phyloP scores from a whole-genome alignment of 2,888 invertebrate species.

The Diaperis boleti region DNA sequence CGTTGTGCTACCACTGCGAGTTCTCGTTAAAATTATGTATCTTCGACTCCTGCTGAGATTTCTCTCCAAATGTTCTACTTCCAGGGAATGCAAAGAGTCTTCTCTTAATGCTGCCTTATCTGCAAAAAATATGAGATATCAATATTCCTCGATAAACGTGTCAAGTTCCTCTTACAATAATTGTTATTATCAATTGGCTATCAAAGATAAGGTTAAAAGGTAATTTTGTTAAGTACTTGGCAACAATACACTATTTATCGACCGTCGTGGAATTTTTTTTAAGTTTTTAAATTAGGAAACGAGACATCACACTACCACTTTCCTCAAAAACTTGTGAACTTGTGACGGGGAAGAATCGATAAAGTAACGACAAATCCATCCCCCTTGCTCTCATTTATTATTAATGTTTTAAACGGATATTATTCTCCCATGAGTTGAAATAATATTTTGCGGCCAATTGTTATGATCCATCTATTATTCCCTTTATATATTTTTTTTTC shows the following conservation, averaged over 20 bases:
- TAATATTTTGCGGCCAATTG: slow-evolving; percentile 1
- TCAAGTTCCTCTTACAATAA: slow-evolving; percentile 4
- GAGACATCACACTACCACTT: neutral
- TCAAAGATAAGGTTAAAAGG: neutral
- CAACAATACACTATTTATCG: too few species aligned
- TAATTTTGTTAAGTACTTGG: too few species aligned
- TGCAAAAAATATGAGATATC: slow-evolving; percentile 1
- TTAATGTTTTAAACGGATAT: slow-evolving; percentile 19
- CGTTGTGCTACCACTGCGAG: neutral
- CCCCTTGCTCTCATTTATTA: slow-evolving; percentile 25
- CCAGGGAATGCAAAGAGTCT: neutral
- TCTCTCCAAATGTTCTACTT: neutral
- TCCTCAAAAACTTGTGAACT: slow-evolving; percentile 12
- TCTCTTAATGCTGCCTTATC: slow-evolving; percentile 1
- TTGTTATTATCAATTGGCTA: neutral
- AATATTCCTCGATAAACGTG: neutral
- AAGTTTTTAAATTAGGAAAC: neutral
- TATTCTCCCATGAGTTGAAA: neutral
- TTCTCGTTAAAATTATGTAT: slow-evolving; percentile 30
- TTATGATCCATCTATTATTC: too few species aligned
- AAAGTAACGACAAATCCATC: slow-evolving; percentile 31
- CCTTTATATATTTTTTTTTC: too few species aligned
- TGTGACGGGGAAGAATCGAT: slow-evolving; percentile 19
- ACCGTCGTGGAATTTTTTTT: too few species aligned
- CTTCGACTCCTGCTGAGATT: slow-evolving; percentile 21